Conservation (phyloP, 2,888 invertebrate species). For the Netelia inedita region DNA sequence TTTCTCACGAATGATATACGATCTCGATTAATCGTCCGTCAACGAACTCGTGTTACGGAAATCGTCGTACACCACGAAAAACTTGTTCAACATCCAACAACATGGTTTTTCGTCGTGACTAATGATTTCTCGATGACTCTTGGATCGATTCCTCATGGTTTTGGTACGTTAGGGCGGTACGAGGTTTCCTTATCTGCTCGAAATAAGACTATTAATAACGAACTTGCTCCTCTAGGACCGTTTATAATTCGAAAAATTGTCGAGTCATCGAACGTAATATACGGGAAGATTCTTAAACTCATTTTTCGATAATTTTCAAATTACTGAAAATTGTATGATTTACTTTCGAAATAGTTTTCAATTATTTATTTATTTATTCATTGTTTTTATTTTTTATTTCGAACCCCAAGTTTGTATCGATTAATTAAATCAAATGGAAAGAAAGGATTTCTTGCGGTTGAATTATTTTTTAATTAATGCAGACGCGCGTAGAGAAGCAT, state of each 20-base stretch:
- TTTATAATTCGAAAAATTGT: neutral
- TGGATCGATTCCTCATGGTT: slow-evolving; percentile 17
- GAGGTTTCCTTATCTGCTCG: neutral
- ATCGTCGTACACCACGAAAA: neutral
- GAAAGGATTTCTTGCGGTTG: neutral
- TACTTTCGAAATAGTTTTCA: too few relatives aligned
- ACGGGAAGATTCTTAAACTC: neutral
- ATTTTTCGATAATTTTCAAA: neutral
- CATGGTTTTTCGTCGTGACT: slow-evolving; percentile 26
- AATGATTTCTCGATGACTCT: slow-evolving; percentile 58
- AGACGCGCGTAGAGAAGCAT: neutral
- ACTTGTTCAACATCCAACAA: neutral
- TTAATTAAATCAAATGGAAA: neutral
- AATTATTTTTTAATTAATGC: neutral
- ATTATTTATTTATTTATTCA: too few relatives aligned
- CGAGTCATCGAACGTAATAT: neutral
- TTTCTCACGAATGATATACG: neutral
- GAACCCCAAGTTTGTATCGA: too few relatives aligned
- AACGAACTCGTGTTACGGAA: slow-evolving; percentile 2
- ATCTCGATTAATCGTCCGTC: slow-evolving; percentile 29
- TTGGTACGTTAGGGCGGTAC: slow-evolving; percentile 1
- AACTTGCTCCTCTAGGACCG: neutral
- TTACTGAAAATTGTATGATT: neutral
- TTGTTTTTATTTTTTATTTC: too few relatives aligned
- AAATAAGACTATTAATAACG: slow-evolving; percentile 2